Conservation (phyloP, 2,888 invertebrate genomes). For the Ligdia adustata region DNA sequence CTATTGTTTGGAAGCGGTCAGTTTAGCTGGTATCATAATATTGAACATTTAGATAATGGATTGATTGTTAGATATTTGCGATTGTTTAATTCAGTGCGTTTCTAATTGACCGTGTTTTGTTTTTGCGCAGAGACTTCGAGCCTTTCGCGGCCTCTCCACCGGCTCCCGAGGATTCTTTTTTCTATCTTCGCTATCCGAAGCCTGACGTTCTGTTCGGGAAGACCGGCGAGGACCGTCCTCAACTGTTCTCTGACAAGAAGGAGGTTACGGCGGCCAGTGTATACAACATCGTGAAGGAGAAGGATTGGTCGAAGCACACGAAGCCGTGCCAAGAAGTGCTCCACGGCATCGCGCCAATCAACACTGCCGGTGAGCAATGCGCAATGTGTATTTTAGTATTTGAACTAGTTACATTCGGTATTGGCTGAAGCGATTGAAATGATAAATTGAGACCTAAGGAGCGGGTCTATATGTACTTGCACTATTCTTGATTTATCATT, state of each 20-base stretch:
- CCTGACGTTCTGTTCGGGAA: slow-evolving; percentile 66
- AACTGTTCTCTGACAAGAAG: slow-evolving; percentile 50
- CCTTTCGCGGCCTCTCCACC: slow-evolving; percentile 86
- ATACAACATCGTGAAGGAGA: slow-evolving; percentile 59
- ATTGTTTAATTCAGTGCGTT: background rate
- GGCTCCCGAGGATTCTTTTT: slow-evolving; percentile 89
- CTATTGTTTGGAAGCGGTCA: slow-evolving; percentile 15
- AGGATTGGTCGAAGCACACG: slow-evolving; percentile 87
- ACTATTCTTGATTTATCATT: too few relatives aligned
- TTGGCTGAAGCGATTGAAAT: background rate
- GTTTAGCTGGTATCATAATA: slow-evolving; percentile 7
- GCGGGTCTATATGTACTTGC: too few relatives aligned
- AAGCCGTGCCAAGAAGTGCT: slow-evolving; percentile 87
- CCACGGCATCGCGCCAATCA: slow-evolving; percentile 73
- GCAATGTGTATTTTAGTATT: slow-evolving; percentile 38
- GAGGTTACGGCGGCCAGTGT: slow-evolving; percentile 52
- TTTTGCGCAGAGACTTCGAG: slow-evolving; percentile 69
- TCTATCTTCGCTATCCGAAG: slow-evolving; percentile 86
- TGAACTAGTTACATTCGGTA: slow-evolving; percentile 34
- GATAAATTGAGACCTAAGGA: background rate
- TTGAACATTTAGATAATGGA: slow-evolving; percentile 3
- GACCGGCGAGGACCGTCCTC: slow-evolving; percentile 35
- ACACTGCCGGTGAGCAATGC: slow-evolving; percentile 63
- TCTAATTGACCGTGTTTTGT: slow-evolving; percentile 5
- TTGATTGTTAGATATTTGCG: slow-evolving; percentile 1